Base-by-base conservation (phyloP, 2,797 vertebrate genomes). In the Telmatherina bonti region DNA sequence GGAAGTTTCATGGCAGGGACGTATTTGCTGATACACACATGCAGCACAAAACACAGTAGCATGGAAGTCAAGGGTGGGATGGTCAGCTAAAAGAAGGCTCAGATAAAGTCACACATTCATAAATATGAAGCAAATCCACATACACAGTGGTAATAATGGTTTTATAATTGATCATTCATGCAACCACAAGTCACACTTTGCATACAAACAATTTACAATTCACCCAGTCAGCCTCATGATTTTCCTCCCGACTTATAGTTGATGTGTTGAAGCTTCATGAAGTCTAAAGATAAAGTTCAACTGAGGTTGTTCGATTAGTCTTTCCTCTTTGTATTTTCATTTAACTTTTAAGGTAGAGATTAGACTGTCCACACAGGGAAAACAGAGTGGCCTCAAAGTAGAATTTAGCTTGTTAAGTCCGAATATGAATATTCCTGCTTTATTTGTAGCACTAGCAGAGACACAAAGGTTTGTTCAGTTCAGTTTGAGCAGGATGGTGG, bases 261-360 rank as follows among this genome's bases (percentile, higher is more conserved):
- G 69, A 51, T 10, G 74, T 78, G 82, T 82, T 30, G 54, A 67
- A 30, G 72, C 77, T 77, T 74, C 72, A 73, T 78, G 80, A 64
- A 75, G 88, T 80, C 74, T 60, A 61, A 55, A 89, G 89, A 90
- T 70, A 73, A 73, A 58, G 85, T 91, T 92, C 82, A 86, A 57
- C 68, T 31, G 59, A 86, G 86, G 83, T 87, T 85, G 87, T 83
- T 79, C 81, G 86, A 91, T 91, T 89, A 89, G 7, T 67, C 72
- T 64, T 65, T 62, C 22, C 72, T 71, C 79, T 89, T 47, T 82
- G 65, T 76, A 47, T 72, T 62, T 60, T 58, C 9, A 41, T 30
- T 83, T 49, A 76, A 79, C 79, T 52, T 54, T 56, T 5, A 63
- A 69, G 53, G 27, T 22, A 18, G 64, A 33, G 76, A 70, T 66